Evolutionary conservation across 2,888 invertebrate genomes (phyloP).

Genomic region (Microlaimidae sp.): DNA sequence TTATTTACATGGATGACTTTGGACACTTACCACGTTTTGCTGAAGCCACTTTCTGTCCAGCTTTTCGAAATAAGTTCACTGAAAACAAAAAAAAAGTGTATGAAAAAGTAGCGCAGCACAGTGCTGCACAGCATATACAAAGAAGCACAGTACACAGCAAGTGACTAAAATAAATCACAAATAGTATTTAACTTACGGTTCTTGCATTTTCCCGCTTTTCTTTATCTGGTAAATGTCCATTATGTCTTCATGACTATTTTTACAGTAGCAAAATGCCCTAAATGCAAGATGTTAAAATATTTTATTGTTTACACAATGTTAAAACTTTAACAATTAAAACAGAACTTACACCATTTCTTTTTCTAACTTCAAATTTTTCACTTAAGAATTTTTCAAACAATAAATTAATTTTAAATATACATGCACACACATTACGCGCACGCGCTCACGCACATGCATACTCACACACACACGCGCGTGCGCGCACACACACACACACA

Average conservation of each 20-base stretch:
- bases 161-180: too few relatives aligned
- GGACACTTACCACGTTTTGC: slow-evolving; percentile 71
- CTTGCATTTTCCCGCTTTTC: slow-evolving; percentile 99
- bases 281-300: neutral
- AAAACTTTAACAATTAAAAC: too few relatives aligned
- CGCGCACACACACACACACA: too few relatives aligned
- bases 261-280: slow-evolving; percentile 97
- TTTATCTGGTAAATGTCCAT: slow-evolving; percentile 93
- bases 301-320: too few relatives aligned
- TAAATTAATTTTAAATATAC: too few relatives aligned
- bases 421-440: too few relatives aligned
- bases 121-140: too few relatives aligned
- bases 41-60: slow-evolving; percentile 96
- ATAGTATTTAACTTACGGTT: slow-evolving; percentile 94
- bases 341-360: too few relatives aligned
- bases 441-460: too few relatives aligned
- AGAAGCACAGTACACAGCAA: neutral
- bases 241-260: slow-evolving; percentile 90
- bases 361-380: neutral
- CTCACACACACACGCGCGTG: too few relatives aligned
- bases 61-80: slow-evolving; percentile 99
- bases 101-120: neutral
- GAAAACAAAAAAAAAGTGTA: slow-evolving; percentile 31
- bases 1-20: too few relatives aligned
- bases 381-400: neutral